A percentile compares a stretch with the other conserved stretches of the same genome.
Conservation (phyloP, 2,888 invertebrate species). For the Heliconius erato region DNA sequence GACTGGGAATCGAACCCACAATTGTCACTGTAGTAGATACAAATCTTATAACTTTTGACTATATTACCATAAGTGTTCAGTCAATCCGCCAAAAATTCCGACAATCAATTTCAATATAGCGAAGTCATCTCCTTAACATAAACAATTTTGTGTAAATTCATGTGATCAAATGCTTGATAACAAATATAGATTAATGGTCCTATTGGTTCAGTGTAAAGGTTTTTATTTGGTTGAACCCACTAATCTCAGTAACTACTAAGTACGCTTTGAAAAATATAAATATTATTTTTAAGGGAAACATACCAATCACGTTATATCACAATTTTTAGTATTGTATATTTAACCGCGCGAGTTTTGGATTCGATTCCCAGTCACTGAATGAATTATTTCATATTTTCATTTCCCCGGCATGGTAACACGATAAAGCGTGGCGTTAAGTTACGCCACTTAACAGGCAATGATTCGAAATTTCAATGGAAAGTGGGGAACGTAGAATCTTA, state of each 20-base stretch:
- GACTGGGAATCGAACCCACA: neutral
- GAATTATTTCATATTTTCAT: neutral
- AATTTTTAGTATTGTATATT: no score
- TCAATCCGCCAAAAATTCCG: slow-evolving; percentile 53
- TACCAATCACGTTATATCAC: no score
- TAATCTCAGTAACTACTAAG: no score
- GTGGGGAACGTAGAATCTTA: neutral
- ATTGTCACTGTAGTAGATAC: neutral
- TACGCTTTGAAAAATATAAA: no score
- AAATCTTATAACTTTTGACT: neutral
- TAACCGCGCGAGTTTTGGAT: neutral
- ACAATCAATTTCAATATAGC: slow-evolving; percentile 56
- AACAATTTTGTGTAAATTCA: slow-evolving; percentile 76
- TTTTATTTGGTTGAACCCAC: no score
- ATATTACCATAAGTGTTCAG: slow-evolving; percentile 43
- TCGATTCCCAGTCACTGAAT: neutral
- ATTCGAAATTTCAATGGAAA: neutral
- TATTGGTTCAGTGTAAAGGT: slow-evolving; percentile 41
- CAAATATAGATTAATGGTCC: slow-evolving; percentile 80
- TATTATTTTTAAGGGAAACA: no score
- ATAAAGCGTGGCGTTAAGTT: no score
- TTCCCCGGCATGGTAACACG: neutral
- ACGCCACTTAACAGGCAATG: neutral
- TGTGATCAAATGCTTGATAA: slow-evolving; percentile 76
- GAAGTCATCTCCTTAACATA: slow-evolving; percentile 70